phyloP scores from a whole-genome alignment of 2,113 vertebrate genomes.

The Hemiscyllium ocellatum region DNA sequence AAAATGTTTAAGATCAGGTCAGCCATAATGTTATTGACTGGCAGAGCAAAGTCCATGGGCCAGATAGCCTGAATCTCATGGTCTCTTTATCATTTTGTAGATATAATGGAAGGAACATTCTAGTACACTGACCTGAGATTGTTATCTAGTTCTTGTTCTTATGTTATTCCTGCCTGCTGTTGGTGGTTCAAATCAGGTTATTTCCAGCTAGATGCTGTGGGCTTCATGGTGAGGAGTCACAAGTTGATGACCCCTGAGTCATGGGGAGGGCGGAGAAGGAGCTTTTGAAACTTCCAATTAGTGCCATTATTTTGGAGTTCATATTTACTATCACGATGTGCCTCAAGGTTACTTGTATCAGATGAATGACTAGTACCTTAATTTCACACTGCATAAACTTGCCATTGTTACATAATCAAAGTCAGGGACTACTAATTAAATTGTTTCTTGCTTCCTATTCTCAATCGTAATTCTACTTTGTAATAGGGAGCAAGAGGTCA shows the following conservation, averaged over 20 bases:
- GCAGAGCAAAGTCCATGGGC: too few species aligned
- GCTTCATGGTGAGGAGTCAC: neutral
- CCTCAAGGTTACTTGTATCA: neutral
- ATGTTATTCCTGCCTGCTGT: neutral
- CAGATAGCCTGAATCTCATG: too few species aligned
- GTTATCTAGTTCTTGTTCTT: neutral
- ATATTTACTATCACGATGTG: neutral
- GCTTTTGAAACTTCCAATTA: conserved; percentile 5
- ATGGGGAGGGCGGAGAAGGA: neutral
- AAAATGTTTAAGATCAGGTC: too few species aligned
- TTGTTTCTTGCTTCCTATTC: neutral
- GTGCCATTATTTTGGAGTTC: conserved; percentile 11
- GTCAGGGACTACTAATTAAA: neutral
- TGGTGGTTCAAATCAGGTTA: neutral
- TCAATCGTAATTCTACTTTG: neutral
- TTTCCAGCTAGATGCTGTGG: neutral
- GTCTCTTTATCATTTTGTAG: too few species aligned
- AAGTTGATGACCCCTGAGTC: neutral
- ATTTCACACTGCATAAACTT: conserved; percentile 16
- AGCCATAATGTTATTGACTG: too few species aligned
- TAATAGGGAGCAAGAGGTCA: neutral
- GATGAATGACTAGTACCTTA: conserved; percentile 15
- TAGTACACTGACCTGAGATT: neutral
- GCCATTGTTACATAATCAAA: conserved; percentile 18
- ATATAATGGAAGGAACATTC: neutral